These are phyloP conservation scores for Paramormyrops kingsleyae DNA, from an alignment of 2,113 vertebrate species.

Conservation along the genomic window DNA sequence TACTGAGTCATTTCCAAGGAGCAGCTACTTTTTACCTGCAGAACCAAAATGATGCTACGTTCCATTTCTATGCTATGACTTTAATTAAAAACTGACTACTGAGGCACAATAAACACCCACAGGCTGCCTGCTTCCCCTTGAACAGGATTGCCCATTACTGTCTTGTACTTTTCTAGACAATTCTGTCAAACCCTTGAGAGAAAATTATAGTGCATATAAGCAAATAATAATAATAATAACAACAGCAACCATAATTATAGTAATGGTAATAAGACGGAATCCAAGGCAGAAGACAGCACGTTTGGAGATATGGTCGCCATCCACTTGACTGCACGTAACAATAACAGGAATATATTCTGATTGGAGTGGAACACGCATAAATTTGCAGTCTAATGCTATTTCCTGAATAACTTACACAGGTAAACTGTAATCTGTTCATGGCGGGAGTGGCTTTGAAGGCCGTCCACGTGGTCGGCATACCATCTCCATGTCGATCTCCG, in stretches of 20 bases:
- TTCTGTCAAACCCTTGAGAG: background rate
- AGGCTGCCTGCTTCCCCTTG: background rate
- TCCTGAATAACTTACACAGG: background rate
- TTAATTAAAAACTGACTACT: constrained; percentile 1
- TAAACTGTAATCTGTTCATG: background rate
- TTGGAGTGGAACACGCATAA: background rate
- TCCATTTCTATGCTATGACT: background rate
- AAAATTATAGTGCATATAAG: background rate
- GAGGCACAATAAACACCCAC: background rate
- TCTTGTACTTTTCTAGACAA: background rate
- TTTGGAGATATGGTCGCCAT: background rate
- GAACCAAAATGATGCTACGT: background rate
- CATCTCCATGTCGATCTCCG: background rate
- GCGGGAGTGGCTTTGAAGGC: background rate
- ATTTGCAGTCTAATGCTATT: background rate
- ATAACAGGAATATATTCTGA: background rate
- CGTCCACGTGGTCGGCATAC: background rate
- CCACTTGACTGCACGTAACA: background rate
- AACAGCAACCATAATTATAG: background rate
- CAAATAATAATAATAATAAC: background rate
- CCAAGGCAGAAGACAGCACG: background rate
- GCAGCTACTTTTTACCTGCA: background rate
- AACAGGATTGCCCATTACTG: background rate
- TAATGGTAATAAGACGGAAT: background rate
- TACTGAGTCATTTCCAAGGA: constrained; percentile 1